A percentile compares a stretch with the other conserved stretches of the same genome.
Conservation (phyloP, 1,140 invertebrate genomes). For the Cyphomyrmex costatus region DNA sequence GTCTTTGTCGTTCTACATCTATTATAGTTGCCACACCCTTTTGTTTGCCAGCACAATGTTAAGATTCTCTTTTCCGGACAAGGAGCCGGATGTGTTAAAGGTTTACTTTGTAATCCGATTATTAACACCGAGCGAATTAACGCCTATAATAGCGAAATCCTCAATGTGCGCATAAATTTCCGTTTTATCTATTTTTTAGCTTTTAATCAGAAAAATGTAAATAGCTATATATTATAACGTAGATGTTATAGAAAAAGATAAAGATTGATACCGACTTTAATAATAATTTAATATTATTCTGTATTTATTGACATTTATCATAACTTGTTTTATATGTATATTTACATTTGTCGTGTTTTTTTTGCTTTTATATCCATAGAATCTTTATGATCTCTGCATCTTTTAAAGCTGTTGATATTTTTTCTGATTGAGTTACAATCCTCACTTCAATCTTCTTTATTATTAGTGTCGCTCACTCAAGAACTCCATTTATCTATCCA, state of each 20-base stretch:
- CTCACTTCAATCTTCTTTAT: neutral
- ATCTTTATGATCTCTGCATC: neutral
- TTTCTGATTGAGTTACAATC: neutral
- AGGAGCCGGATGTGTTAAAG: slow-evolving; percentile 18
- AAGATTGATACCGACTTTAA: neutral
- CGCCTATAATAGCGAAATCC: slow-evolving; percentile 33
- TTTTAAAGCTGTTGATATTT: slow-evolving; percentile 12
- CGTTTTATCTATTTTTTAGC: neutral
- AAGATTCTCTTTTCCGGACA: slow-evolving; percentile 66
- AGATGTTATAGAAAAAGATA: neutral
- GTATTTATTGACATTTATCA: neutral
- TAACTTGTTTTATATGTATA: neutral
- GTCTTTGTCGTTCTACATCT: slow-evolving; percentile 54
- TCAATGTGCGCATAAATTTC: neutral
- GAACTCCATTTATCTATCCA: slow-evolving; percentile 23
- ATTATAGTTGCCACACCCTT: slow-evolving; percentile 35
- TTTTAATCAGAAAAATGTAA: slow-evolving; percentile 2
- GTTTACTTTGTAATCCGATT: slow-evolving; percentile 20
- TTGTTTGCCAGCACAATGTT: slow-evolving; percentile 54
- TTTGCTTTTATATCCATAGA: neutral
- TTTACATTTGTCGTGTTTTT: neutral
- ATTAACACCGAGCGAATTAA: slow-evolving; percentile 14
- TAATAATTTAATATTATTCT: neutral
- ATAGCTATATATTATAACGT: neutral
- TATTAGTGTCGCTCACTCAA: neutral